Evolutionary conservation across 2,888 invertebrate genomes (phyloP), one percentile per base, ranked within the genome.

Genomic region (Papilio gigon): DNA sequence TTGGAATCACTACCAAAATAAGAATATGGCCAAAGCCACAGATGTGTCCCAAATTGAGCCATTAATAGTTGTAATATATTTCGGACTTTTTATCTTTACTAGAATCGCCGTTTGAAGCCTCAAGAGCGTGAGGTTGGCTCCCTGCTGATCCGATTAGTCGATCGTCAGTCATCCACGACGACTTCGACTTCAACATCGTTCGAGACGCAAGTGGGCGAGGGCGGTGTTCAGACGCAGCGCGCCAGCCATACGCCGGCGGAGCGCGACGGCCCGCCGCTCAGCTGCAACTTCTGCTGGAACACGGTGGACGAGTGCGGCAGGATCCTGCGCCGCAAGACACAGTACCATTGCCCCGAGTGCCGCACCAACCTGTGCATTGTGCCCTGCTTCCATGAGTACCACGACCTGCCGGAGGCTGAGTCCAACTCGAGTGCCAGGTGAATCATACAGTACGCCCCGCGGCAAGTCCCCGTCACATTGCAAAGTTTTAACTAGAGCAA

Each of bases 241-340:
- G 95, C 96, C 60, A 95, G 95, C 79, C 97, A 97, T 87, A 97
- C 97, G 81, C 97, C 97, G 9, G 96, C 95, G 11, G 94, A 96
- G 20, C 76, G 97, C 65, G 95, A 95, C 9, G 97, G 97, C 0
- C 97, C 97, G 5, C 97, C 97, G 2, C 89, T 97, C 72, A 96
- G 97, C 75, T 97, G 97, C 87, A 97, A 97, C 88, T 97, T 95
- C 84, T 97, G 97, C 88, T 97, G 97, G 97, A 97, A 97, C 84
- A 97, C 97, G 0, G 96, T 97, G 58, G 97, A 97, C 84, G 94
- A 94, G 58, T 95, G 95, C 86, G 96, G 96, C 42, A 92, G 97
- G 73, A 97, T 97, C 78, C 90, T 97, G 63, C 93, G 97, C 58
- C 93, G 97, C 70, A 97, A 97, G 89, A 97, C 97, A 1, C 97